phyloP scores from a whole-genome alignment of 92 coral and sea anemone genomes.

The Diadumene lineata region DNA sequence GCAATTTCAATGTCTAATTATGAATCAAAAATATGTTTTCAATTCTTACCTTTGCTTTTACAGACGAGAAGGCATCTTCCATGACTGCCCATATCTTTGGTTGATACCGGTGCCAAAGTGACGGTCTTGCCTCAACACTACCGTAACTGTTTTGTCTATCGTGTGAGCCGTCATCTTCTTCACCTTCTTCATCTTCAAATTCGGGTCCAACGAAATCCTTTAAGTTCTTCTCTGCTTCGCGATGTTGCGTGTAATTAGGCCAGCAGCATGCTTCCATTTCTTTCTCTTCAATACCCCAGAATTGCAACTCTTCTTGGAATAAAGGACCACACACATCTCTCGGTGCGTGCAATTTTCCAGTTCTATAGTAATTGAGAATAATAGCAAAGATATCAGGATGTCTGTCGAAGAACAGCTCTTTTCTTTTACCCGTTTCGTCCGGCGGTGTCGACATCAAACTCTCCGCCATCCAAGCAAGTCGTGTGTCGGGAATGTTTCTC shows the following conservation, averaged over 20 bases:
- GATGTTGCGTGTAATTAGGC: slow-evolving; percentile 89
- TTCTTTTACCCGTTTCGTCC: slow-evolving; percentile 33
- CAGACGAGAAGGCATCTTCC: slow-evolving; percentile 88
- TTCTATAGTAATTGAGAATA: slow-evolving; percentile 87
- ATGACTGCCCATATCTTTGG: slow-evolving; percentile 80
- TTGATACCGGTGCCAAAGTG: slow-evolving; percentile 64
- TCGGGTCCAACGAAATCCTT: slow-evolving; percentile 93
- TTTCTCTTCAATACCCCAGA: slow-evolving; percentile 96
- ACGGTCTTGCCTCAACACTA: slow-evolving; percentile 16
- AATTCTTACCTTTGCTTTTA: slow-evolving; percentile 71
- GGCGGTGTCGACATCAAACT: slow-evolving; percentile 59
- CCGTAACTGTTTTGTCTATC: slow-evolving; percentile 33
- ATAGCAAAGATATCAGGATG: slow-evolving; percentile 88
- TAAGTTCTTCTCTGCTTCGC: slow-evolving; percentile 93
- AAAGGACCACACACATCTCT: slow-evolving; percentile 94
- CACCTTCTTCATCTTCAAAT: slow-evolving; percentile 81
- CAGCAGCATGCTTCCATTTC: slow-evolving; percentile 99
- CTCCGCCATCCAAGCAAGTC: slow-evolving; percentile 92
- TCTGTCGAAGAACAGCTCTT: slow-evolving; percentile 89
- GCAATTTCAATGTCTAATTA: no score
- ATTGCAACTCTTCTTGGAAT: slow-evolving; percentile 81
- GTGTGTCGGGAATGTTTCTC: slow-evolving; percentile 87
- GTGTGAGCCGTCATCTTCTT: slow-evolving; percentile 39
- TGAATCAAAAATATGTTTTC: no score
- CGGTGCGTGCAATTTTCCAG: slow-evolving; percentile 94